phyloP scores from a whole-genome alignment of 2,888 invertebrate genomes.

The Nesidiocoris tenuis region DNA sequence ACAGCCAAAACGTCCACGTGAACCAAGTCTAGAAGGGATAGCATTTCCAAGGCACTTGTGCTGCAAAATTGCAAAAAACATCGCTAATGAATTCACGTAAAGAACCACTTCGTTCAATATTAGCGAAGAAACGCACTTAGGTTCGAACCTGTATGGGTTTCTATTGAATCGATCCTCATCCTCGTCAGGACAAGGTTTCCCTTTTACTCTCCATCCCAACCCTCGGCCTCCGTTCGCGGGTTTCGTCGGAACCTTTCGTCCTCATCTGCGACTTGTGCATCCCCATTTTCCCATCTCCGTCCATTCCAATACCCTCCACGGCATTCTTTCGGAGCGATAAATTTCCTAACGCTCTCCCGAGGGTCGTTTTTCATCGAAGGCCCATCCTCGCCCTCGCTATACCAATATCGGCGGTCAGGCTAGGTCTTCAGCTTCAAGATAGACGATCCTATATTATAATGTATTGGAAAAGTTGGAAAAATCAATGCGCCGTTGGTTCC shows the following conservation, averaged over 20 bases:
- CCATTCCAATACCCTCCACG: background rate
- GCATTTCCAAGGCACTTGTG: too few relatives aligned
- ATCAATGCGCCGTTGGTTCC: background rate
- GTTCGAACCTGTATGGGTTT: too few relatives aligned
- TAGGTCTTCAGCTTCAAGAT: background rate
- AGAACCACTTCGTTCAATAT: too few relatives aligned
- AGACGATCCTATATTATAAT: background rate
- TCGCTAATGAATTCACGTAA: too few relatives aligned
- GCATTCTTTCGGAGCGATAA: slow-evolving; percentile 22
- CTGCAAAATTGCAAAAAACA: too few relatives aligned
- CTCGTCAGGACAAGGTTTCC: background rate
- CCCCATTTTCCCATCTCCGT: background rate
- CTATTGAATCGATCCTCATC: background rate
- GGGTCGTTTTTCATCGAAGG: background rate
- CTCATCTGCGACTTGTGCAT: background rate
- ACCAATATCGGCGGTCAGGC: background rate
- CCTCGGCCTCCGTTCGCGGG: background rate
- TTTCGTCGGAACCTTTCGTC: background rate
- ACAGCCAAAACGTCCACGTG: too few relatives aligned
- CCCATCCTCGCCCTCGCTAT: background rate
- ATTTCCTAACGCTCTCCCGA: slow-evolving; percentile 8
- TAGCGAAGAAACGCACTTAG: too few relatives aligned
- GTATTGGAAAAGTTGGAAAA: slow-evolving; percentile 1
- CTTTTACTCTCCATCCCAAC: background rate
- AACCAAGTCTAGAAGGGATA: too few relatives aligned